phyloP scores from a whole-genome alignment of 2,797 vertebrate genomes.

The Anas georgica region DNA sequence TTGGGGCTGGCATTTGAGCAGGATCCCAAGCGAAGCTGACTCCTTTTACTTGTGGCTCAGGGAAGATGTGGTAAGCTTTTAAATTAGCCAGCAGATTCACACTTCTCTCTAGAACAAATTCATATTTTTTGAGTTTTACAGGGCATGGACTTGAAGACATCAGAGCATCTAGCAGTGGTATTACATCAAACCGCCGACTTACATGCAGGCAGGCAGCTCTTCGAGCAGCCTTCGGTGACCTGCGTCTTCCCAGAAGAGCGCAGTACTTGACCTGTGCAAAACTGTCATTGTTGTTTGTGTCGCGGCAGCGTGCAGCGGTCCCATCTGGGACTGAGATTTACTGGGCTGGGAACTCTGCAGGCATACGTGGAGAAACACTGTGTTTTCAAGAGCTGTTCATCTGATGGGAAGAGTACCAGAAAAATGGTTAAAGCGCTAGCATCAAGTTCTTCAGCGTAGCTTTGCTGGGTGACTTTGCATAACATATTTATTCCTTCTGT shows the following conservation, averaged over 20 bases:
- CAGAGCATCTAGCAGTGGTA: neutral
- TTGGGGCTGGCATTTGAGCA: neutral
- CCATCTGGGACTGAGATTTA: neutral
- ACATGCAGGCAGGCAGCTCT: neutral
- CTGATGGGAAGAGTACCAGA: slow-evolving; percentile 30
- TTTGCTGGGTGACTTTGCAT: slow-evolving; percentile 43
- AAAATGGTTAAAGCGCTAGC: slow-evolving; percentile 26
- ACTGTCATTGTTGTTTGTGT: neutral
- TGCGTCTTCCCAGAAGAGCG: neutral
- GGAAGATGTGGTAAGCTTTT: slow-evolving; percentile 7
- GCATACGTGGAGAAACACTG: slow-evolving; percentile 1
- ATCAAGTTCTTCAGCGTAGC: neutral
- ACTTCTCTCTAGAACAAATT: neutral
- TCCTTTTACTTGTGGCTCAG: neutral
- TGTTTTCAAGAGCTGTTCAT: slow-evolving; percentile 41
- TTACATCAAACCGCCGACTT: neutral
- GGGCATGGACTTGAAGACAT: neutral
- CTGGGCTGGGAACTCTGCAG: slow-evolving; percentile 8
- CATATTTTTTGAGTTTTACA: neutral
- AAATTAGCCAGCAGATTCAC: neutral
- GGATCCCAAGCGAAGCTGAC: neutral
- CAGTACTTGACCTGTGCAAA: slow-evolving; percentile 33
- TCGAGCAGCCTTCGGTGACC: neutral
- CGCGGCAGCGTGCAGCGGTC: neutral
- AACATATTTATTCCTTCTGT: slow-evolving; percentile 28